Evolutionary conservation across 2,888 invertebrate species (phyloP).

Genomic region (Phyllotreta striolata): DNA sequence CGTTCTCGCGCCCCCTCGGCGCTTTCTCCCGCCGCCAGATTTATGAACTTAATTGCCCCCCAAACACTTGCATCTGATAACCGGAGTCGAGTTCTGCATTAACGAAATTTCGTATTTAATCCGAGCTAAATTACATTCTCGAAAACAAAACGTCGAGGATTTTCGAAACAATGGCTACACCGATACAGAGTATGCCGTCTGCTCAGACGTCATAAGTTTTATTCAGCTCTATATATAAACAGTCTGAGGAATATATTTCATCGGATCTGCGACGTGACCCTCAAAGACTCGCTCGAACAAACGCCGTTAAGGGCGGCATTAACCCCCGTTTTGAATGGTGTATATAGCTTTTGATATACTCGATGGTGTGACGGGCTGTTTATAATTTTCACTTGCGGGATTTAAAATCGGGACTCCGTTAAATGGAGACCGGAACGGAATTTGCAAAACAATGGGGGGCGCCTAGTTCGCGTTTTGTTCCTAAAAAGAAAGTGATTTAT

Average conservation of each 20-base stretch:
- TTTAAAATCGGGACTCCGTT: slow-evolving; percentile 9
- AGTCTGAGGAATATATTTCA: slow-evolving; percentile 38
- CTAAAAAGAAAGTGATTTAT: slow-evolving; percentile 15
- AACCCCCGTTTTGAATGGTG: slow-evolving; percentile 34
- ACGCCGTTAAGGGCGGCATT: slow-evolving; percentile 32
- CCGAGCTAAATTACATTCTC: slow-evolving; percentile 40
- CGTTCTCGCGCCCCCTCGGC: background rate
- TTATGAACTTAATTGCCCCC: slow-evolving; percentile 33
- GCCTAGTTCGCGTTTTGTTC: slow-evolving; percentile 8
- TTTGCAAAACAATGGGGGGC: slow-evolving; percentile 18
- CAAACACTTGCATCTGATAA: slow-evolving; percentile 30
- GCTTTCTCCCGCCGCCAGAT: slow-evolving; percentile 8
- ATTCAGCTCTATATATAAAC: slow-evolving; percentile 18
- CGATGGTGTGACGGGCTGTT: slow-evolving; percentile 17
- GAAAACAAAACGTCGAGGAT: slow-evolving; percentile 34
- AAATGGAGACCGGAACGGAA: slow-evolving; percentile 16
- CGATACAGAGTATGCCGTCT: slow-evolving; percentile 40
- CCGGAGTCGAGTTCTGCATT: slow-evolving; percentile 35
- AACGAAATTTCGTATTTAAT: slow-evolving; percentile 40
- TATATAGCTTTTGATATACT: slow-evolving; percentile 40
- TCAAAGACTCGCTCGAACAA: slow-evolving; percentile 39
- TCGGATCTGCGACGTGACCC: slow-evolving; percentile 39
- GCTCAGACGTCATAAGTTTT: slow-evolving; percentile 35
- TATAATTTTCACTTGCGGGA: slow-evolving; percentile 13
- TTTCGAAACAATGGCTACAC: slow-evolving; percentile 33